These are phyloP conservation scores for Drosophila teissieri DNA, from an alignment of 1,140 invertebrate species.

Conservation along the genomic window DNA sequence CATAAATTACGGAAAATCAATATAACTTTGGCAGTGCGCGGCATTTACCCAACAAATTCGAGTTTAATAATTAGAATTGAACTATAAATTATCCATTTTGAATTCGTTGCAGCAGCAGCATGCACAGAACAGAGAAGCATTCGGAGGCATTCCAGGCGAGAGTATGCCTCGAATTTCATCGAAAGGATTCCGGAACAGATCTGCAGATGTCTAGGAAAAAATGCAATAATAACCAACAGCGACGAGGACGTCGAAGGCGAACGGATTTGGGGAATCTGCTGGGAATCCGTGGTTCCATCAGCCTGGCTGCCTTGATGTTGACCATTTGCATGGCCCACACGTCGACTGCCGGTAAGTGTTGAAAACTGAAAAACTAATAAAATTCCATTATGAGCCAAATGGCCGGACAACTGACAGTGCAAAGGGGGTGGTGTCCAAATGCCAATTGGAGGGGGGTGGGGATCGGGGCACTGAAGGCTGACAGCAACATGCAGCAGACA, in stretches of 20 bases:
- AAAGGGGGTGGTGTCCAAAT: too few species aligned
- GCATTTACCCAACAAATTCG: conserved; percentile 17
- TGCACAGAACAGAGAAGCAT: conserved; percentile 54
- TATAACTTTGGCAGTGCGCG: conserved; percentile 10
- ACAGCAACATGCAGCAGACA: conserved; percentile 48
- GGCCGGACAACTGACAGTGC: conserved; percentile 54
- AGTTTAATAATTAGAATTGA: conserved; percentile 1
- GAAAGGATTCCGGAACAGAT: conserved; percentile 43
- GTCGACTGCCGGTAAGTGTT: conserved; percentile 78
- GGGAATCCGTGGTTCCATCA: conserved; percentile 54
- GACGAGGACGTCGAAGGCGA: conserved; percentile 50
- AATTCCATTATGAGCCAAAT: conserved; percentile 74
- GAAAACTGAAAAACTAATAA: conserved; percentile 62
- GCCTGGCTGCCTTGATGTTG: conserved; percentile 58
- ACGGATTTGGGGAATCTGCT: conserved; percentile 13
- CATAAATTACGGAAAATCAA: conserved; percentile 71
- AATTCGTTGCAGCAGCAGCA: conserved; percentile 46
- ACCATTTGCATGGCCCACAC: conserved; percentile 70
- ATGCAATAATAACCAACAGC: conserved; percentile 72
- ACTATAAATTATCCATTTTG: too few species aligned
- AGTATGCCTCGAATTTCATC: conserved; percentile 35
- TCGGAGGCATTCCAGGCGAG: conserved; percentile 39
- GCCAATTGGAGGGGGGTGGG: too few species aligned
- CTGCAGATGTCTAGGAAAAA: conserved; percentile 64
- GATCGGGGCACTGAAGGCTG: conserved; percentile 34